These are phyloP conservation scores for Leucoraja ocellata DNA, from an alignment of 2,797 vertebrate species.

Conservation along the genomic window DNA sequence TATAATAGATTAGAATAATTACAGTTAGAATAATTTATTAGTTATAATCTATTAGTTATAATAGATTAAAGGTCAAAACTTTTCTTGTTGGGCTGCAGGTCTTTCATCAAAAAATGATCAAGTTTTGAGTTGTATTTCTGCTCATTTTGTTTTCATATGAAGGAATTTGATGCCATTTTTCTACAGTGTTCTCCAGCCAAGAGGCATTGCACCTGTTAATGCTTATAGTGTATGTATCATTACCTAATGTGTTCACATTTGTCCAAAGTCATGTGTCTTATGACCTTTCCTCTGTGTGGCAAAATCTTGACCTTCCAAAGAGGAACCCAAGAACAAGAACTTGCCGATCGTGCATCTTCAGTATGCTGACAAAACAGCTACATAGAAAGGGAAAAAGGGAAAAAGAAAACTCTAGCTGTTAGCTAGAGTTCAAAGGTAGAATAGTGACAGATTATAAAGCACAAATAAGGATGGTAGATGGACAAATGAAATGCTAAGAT, in stretches of 20 bases:
- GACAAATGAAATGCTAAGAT: background rate
- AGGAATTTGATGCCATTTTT: background rate
- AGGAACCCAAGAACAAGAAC: background rate
- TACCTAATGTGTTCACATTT: background rate
- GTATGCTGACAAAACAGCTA: background rate
- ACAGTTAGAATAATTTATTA: too few species aligned
- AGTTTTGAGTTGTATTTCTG: background rate
- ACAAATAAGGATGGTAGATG: background rate
- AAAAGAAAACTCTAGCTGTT: background rate
- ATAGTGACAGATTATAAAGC: background rate
- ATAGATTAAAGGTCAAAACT: background rate
- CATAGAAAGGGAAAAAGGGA: background rate
- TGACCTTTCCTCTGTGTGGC: background rate
- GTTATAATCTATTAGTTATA: background rate
- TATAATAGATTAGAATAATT: background rate
- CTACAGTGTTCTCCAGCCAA: background rate
- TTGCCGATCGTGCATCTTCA: background rate
- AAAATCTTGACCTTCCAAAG: background rate
- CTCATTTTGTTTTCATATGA: background rate
- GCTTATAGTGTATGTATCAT: background rate
- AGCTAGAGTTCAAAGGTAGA: background rate
- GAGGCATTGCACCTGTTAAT: background rate
- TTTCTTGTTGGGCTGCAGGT: background rate
- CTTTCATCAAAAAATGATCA: background rate
- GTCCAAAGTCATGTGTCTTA: background rate